Evolutionary conservation across 2,797 vertebrate species (phyloP).

Genomic region (Bucorvus abyssinicus): DNA sequence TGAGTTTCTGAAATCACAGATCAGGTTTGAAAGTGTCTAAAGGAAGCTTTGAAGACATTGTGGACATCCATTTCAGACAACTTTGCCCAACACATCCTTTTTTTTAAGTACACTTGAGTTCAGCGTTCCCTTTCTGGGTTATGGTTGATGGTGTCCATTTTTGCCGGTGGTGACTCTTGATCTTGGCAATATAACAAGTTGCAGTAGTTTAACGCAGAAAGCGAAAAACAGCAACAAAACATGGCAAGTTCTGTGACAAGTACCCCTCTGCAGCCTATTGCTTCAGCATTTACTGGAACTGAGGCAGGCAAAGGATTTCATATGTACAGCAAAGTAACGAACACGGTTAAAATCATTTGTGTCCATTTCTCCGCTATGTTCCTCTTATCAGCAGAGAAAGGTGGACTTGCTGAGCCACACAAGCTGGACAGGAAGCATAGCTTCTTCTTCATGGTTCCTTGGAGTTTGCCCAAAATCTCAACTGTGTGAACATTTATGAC

Average conservation of each 20-base stretch:
- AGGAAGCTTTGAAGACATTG: background rate
- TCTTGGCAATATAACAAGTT: background rate
- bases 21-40: background rate
- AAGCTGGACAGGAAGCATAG: background rate
- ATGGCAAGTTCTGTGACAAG: background rate
- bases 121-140: background rate
- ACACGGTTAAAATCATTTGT: background rate
- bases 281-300: background rate
- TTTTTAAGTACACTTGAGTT: background rate
- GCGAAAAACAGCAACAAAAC: background rate
- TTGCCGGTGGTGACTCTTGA: background rate
- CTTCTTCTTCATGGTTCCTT: background rate
- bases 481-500: rapidly evolving
- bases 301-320: background rate
- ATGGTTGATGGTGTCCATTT: background rate
- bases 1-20: background rate
- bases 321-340: background rate
- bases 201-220: background rate
- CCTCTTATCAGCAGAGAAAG: background rate
- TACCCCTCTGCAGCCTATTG: background rate
- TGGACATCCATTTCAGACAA: background rate
- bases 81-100: background rate
- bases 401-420: rapidly evolving
- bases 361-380: background rate
- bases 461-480: background rate